Base-by-base conservation (phyloP, 2,888 invertebrate genomes). In the Hartigia nigra region DNA sequence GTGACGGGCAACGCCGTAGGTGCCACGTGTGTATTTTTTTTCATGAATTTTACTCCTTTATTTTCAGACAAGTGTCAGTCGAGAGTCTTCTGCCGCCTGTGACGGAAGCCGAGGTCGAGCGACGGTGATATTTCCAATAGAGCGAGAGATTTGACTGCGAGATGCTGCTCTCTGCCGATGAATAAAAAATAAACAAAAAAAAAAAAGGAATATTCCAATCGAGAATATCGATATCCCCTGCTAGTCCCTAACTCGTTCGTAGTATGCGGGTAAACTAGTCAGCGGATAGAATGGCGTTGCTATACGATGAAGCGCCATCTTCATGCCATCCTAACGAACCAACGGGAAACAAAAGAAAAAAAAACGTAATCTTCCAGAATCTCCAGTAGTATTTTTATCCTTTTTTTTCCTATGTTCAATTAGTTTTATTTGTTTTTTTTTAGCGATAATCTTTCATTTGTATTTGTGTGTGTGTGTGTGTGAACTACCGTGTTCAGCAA, bases 81-180 rank as follows among this genome's bases (percentile, higher is more conserved):
- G 94, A 94, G 78, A 92, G 89, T 81, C 88, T 92, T 70, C 90
- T 94, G 83, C 93, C 94, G 76, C 92, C 93, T 31, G 90, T 94
- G 70, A 92, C 91, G 34, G 94, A 94, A 89, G 90, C 87, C 9
- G 90, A 90, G 77, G 76, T 82, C 12, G 90, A 87, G 37, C 89
- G 84, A 79, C 88, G 89, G 85, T 89, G 88, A 89, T 86, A 80
- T n/a, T 31, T 39, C 70, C 37, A 78, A 72, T 69, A 74, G 37
- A 70, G 12, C 75, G n/a, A 75, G 36, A 75, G 31, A 72, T 14
- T 72, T 31, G 55, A 55, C 55, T 55, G 55, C 9, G 23, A 23
- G 72, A 34, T 31, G 72, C 31, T 72, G 70, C 35, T 69, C 31
- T 76, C 70, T 76, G 70, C 70, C 72, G 55, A 78, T 70, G 37